Conservation (phyloP, 2,113 vertebrate species). For the Boulengeromyrus knoepffleri region DNA sequence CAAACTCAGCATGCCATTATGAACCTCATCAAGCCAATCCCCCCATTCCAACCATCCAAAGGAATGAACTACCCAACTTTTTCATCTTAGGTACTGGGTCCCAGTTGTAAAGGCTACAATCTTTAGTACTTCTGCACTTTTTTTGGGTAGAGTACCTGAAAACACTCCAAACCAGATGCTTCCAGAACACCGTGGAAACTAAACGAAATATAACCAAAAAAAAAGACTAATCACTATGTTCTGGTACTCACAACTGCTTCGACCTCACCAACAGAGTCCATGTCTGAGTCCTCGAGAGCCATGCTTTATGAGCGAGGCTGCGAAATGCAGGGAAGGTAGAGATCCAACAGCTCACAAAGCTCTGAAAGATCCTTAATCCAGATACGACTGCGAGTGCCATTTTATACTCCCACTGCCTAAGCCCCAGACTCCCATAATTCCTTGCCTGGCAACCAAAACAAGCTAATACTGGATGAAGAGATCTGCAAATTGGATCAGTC, state of each 20-base stretch:
- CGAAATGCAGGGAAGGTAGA: constrained; percentile 38
- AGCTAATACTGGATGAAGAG: constrained; percentile 69
- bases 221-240: neutral
- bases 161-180: neutral
- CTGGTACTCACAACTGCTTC: constrained; percentile 70
- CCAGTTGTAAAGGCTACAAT: neutral
- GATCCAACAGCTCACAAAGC: constrained; percentile 42
- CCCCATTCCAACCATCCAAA: neutral
- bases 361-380: constrained; percentile 15
- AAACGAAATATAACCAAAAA: neutral
- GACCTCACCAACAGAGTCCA: constrained; percentile 69
- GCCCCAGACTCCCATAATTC: constrained; percentile 67
- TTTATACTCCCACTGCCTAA: constrained; percentile 70
- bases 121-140: neutral
- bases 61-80: neutral
- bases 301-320: constrained; percentile 53
- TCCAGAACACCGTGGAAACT: neutral
- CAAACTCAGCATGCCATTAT: neutral
- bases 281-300: constrained; percentile 72
- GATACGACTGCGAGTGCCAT: constrained; percentile 34
- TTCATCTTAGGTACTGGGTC: neutral
- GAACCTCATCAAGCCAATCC: neutral
- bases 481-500: constrained; percentile 82
- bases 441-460: constrained; percentile 63
- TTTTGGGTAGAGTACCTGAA: neutral